phyloP scores from a whole-genome alignment of 2,113 vertebrate genomes.

The Callipepla californica region DNA sequence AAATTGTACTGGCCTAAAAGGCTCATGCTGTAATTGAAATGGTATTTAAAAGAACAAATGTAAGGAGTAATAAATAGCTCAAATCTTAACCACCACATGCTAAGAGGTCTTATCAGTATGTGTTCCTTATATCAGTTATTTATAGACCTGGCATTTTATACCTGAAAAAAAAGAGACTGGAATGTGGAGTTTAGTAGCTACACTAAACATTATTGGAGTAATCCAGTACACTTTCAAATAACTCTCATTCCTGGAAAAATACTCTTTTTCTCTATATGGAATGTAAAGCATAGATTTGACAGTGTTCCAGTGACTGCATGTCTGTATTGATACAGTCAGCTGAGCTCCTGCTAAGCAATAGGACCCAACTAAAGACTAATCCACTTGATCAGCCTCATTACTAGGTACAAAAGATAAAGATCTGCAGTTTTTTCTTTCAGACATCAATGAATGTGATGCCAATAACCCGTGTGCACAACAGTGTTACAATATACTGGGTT shows the following conservation, averaged over 20 bases:
- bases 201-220: constrained; percentile 73
- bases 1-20: constrained; percentile 66
- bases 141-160: constrained; percentile 77
- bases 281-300: constrained; percentile 40
- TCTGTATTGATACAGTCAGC: constrained; percentile 7
- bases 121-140: constrained; percentile 78
- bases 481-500: constrained; percentile 93
- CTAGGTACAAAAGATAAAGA: constrained; percentile 27
- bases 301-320: constrained; percentile 48
- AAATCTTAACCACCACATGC: constrained; percentile 69
- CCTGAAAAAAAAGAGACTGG: constrained; percentile 56
- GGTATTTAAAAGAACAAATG: constrained; percentile 79
- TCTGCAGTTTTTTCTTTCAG: constrained; percentile 78
- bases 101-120: constrained; percentile 77
- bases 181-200: constrained; percentile 69
- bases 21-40: constrained; percentile 77
- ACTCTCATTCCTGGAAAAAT: constrained; percentile 67
- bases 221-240: constrained; percentile 70
- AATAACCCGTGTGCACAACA: constrained; percentile 91
- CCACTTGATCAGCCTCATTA: constrained; percentile 27
- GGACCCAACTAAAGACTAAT: constrained; percentile 19
- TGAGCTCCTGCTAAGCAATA: constrained; percentile 51
- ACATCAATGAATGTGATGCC: constrained; percentile 92
- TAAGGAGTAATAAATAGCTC: constrained; percentile 79
- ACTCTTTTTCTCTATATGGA: constrained; percentile 46